Evolutionary conservation across 2,888 invertebrate species (phyloP).

Genomic region (Pherbina coryleti): DNA sequence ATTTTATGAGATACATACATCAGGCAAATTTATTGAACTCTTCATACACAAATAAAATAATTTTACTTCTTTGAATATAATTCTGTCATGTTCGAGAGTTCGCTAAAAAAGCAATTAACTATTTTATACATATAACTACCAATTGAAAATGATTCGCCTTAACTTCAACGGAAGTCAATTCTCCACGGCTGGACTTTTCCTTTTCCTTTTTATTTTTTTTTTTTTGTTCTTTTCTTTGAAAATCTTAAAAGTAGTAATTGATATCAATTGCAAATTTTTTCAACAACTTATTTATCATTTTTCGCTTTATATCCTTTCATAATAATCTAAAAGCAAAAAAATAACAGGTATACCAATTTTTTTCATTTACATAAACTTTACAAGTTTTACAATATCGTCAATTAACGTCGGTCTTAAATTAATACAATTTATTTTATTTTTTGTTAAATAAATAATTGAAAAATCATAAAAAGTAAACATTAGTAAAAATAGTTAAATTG

Average conservation of each 20-base stretch:
- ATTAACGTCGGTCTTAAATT: neutral
- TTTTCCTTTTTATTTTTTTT: too few relatives aligned
- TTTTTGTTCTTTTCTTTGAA: neutral
- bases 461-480: neutral
- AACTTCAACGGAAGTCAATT: neutral
- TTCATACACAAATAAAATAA: too few relatives aligned
- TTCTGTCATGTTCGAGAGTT: too few relatives aligned
- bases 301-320: neutral
- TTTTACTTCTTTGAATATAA: too few relatives aligned
- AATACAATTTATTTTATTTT: neutral
- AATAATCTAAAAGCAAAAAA: neutral
- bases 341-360: neutral
- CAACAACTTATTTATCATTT: neutral
- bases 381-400: neutral
- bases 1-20: neutral
- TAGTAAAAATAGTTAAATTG: neutral
- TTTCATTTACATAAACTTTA: neutral
- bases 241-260: constrained; percentile 18
- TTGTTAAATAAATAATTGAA: neutral
- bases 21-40: too few relatives aligned
- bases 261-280: constrained; percentile 10
- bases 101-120: neutral
- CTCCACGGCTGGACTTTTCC: neutral
- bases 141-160: too few relatives aligned
- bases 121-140: neutral